These are phyloP conservation scores for Corythaeola cristata DNA, from an alignment of 2,113 vertebrate genomes.

Conservation along the genomic window DNA sequence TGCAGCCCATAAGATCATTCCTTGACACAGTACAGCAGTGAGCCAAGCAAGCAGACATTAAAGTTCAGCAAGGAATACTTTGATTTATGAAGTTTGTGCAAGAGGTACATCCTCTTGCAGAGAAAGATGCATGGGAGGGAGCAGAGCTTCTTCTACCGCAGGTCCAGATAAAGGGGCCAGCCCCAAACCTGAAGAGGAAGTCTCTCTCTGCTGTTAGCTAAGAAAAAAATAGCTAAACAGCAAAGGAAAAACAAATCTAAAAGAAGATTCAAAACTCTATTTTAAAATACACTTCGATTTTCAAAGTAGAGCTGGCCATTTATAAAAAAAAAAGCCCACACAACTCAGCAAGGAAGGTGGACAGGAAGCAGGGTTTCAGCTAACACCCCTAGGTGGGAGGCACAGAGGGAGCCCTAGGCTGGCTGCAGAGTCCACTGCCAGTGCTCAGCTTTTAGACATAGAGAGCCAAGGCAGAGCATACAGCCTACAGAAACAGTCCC, in stretches of 20 bases:
- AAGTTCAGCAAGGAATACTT: not conserved
- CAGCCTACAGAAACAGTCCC: not conserved
- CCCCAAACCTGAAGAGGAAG: not conserved
- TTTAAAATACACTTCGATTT: not conserved
- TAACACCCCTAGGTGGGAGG: not conserved
- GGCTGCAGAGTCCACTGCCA: not conserved
- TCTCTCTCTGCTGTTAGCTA: not conserved
- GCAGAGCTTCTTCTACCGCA: not conserved
- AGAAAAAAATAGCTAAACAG: not conserved
- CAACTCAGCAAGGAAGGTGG: not conserved
- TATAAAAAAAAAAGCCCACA: not conserved
- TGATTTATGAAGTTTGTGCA: not conserved
- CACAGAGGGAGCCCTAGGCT: not conserved
- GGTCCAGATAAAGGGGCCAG: not conserved
- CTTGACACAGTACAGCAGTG: not conserved
- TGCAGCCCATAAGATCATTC: not conserved
- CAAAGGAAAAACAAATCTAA: not conserved
- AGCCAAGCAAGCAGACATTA: not conserved
- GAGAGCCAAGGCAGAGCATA: not conserved
- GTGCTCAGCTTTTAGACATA: not conserved
- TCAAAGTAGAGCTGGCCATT: not conserved
- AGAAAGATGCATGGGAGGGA: not conserved
- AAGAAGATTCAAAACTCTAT: not conserved
- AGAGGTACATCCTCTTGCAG: not conserved
- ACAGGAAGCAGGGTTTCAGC: not conserved